phyloP scores from a whole-genome alignment of 2,888 invertebrate species.

The Zeuzera pyrina region DNA sequence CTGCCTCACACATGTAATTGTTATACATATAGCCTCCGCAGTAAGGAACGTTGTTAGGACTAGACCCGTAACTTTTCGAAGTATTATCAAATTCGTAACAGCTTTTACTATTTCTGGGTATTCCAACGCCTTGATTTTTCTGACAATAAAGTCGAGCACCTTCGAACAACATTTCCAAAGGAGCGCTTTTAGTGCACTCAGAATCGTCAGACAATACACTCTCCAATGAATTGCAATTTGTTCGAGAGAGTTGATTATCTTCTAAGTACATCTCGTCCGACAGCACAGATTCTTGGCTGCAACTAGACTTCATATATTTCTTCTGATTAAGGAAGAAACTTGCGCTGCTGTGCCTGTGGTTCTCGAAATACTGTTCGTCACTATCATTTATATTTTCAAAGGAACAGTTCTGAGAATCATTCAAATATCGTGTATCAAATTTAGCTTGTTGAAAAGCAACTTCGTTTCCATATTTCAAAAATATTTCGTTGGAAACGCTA shows the following conservation, averaged over 20 bases:
- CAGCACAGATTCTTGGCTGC: constrained; percentile 84
- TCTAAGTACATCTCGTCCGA: constrained; percentile 78
- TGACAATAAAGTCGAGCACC: constrained; percentile 61
- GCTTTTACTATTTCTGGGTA: constrained; percentile 60
- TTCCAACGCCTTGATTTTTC: constrained; percentile 30
- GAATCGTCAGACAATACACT: constrained; percentile 87
- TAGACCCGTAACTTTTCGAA: constrained; percentile 77
- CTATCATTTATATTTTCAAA: constrained; percentile 57
- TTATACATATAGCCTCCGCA: constrained; percentile 72
- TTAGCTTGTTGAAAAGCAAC: constrained; percentile 64
- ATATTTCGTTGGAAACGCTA: constrained; percentile 67
- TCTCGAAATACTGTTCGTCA: constrained; percentile 61
- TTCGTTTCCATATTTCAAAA: constrained; percentile 63
- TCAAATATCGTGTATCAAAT: constrained; percentile 56
- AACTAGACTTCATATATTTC: constrained; percentile 73
- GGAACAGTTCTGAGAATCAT: constrained; percentile 62
- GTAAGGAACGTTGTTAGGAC: constrained; percentile 72
- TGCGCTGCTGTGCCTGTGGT: constrained; percentile 79
- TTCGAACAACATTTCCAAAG: constrained; percentile 80
- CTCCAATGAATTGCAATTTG: constrained; percentile 84
- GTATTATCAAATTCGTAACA: constrained; percentile 67
- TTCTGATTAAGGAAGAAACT: constrained; percentile 85
- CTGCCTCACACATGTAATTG: constrained; percentile 43
- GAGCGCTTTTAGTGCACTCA: constrained; percentile 83
- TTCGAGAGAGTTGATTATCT: constrained; percentile 75